Evolutionary conservation across 1,140 invertebrate genomes (phyloP), one percentile per base, ranked within the genome.

Genomic region (Heliconius himera): DNA sequence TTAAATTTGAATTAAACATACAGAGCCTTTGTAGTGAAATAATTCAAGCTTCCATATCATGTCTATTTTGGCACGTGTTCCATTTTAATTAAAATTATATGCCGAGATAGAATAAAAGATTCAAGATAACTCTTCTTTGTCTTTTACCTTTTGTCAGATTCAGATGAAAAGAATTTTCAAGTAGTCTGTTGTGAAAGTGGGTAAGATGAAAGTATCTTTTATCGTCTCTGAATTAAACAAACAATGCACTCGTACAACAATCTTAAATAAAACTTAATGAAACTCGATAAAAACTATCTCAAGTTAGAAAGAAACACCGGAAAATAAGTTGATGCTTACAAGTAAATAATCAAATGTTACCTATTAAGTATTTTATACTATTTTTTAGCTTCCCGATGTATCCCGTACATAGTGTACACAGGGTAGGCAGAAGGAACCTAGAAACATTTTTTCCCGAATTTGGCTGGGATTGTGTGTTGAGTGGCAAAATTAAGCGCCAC

Each of bases 41-140:
- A 29, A 66, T 66, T 16, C 60, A 16, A 29, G 60, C 60, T 66
- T 66, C 3, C 60, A 22, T 29, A 66, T 66, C 9, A 66, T 66
- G 60, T 66, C 60, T 66, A 66, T 77, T 73, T 73, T 71, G 66
- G 76, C 76, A 73, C 73, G 73, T 81, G 76, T 76, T 82, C 70
- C 73, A 76, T 66, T 76, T 82, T 82, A 82, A 79, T 82, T 82
- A 79, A 82, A 82, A 76, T 82, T 76, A 79, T 56, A 82, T 76
- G 56, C 51, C 70, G 33, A 73, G 77, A 76, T 76, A 82, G 74
- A 70, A 77, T 78, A 82, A 82, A 82, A 76, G 73, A 78, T 81
- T 70, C 66, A 79, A 76, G 81, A 82, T 82, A 76, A 82, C 70
- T 49, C 22, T 49, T 82, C 81, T 79, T 82, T 79, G 81, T 82